Evolutionary conservation across 1,140 invertebrate genomes (phyloP).

Genomic region (Magallana angulata): DNA sequence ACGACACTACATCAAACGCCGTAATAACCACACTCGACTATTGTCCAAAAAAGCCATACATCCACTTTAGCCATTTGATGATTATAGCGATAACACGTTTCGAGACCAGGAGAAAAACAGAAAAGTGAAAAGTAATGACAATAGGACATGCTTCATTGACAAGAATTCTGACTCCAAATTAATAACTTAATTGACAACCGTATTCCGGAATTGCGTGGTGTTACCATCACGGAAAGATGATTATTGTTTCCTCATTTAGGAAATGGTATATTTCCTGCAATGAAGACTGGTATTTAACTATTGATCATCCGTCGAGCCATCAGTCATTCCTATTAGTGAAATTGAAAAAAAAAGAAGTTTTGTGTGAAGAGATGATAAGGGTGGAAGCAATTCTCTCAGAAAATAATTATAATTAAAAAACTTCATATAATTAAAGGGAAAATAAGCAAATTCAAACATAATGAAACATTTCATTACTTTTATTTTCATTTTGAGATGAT

Average conservation of each 20-base stretch:
- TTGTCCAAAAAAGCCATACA: conserved; percentile 26
- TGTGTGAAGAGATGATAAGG: conserved; percentile 17
- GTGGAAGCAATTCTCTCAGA: neutral
- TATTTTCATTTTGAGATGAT: neutral
- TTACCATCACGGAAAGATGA: conserved; percentile 35
- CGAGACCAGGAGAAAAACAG: conserved; percentile 19
- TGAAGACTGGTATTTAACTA: conserved; percentile 10
- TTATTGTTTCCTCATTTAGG: conserved; percentile 32
- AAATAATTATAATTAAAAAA: neutral
- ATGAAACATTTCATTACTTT: neutral
- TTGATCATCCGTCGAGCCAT: conserved; percentile 3
- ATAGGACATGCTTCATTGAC: conserved; percentile 27
- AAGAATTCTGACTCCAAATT: conserved; percentile 33
- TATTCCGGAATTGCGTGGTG: conserved; percentile 36
- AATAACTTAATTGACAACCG: conserved; percentile 36
- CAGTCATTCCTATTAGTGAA: conserved; percentile 21
- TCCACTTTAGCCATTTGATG: conserved; percentile 29
- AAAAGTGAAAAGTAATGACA: conserved; percentile 33
- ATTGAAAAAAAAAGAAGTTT: neutral
- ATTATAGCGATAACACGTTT: conserved; percentile 26
- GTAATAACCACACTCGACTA: conserved; percentile 24
- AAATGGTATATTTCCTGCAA: conserved; percentile 31
- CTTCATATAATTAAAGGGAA: too few relatives aligned
- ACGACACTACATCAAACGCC: conserved; percentile 15
- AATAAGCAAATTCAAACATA: neutral